Base-by-base conservation (phyloP, 2,888 invertebrate species). In the Morpho achilles region DNA sequence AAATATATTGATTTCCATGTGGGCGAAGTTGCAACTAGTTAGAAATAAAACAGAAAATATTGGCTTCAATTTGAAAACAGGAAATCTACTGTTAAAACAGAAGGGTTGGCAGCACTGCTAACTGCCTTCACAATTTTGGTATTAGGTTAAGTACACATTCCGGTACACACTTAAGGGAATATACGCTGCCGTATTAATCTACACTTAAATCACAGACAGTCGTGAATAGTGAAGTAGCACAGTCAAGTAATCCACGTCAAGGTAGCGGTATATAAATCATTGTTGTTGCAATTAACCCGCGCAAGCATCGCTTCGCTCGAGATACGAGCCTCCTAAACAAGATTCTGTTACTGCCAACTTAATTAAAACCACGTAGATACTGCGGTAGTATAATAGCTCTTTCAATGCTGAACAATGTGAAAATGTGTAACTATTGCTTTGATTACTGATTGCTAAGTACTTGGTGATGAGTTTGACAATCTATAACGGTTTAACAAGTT, bases 221-320 rank as follows among this genome's bases (percentile, higher is more conserved):
- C 46, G 22, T 45, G 47, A 54, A 47, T 42, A 22, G 22, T 7
- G 32, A 52, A 52, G 44, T 44, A 52, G n/a, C 52, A n/a, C 52
- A 23, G n/a, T 45, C 1, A 45, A 54, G 48, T 54, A 54, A 54
- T 54, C 47, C 54, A 47, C 55, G 55, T 51, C 54, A 52, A 59
- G 55, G 56, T 63, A 62, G 66, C 55, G 70, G 62, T 64, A 63
- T 70, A 72, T 73, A 71, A 75, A 77, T 79, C 77, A 74, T 73
- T 72, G 75, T 69, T 70, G 73, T 71, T 72, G 72, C 72, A 56
- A 56, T 56, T 55, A 55, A 55, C 55, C 50, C 16, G 43, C 32
- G 48, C 55, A 50, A 45, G 49, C 55, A 49, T 32, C 43, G 57
- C 54, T 50, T 56, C 51, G 47, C 54, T 49, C 48, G 52, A 58